Percentiles rank a stretch among this genome's conserved stretches.
Conservation (phyloP, 2,113 vertebrate genomes). For the Hyperoodon ampullatus region DNA sequence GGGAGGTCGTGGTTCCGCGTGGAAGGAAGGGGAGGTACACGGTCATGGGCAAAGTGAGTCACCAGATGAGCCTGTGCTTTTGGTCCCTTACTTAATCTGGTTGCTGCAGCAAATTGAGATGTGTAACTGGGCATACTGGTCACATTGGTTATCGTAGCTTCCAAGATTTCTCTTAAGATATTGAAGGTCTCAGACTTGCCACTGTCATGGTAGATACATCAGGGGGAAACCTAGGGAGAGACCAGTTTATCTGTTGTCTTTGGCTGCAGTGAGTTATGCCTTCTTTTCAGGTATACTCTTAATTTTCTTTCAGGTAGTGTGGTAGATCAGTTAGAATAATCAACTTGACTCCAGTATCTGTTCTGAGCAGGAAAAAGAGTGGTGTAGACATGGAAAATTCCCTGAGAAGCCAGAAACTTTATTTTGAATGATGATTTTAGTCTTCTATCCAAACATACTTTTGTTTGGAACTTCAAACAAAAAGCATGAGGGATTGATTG, state of each 20-base stretch:
- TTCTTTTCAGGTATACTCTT: neutral
- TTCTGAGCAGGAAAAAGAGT: neutral
- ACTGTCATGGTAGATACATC: neutral
- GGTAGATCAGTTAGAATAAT: neutral
- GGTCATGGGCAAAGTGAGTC: neutral
- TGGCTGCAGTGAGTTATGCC: neutral
- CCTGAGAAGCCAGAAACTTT: neutral
- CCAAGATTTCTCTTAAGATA: neutral
- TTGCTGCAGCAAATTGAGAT: neutral
- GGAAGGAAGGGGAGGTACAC: neutral
- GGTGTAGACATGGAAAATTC: neutral
- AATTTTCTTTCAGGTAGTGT: neutral
- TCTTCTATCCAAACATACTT: slow-evolving; percentile 20
- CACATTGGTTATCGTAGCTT: neutral
- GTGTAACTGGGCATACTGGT: neutral
- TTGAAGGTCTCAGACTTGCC: neutral
- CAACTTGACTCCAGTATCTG: neutral
- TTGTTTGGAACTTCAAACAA: neutral
- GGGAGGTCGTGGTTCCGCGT: neutral
- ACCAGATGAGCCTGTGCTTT: neutral
- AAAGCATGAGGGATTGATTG: neutral
- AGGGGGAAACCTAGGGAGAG: neutral
- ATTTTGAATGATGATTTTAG: slow-evolving; percentile 1
- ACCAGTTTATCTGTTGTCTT: neutral
- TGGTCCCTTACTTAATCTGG: neutral